Percentiles rank a stretch among this genome's conserved stretches.
phyloP scores from a whole-genome alignment of 1,140 invertebrate species.

The Philotrypesis tridentata region DNA sequence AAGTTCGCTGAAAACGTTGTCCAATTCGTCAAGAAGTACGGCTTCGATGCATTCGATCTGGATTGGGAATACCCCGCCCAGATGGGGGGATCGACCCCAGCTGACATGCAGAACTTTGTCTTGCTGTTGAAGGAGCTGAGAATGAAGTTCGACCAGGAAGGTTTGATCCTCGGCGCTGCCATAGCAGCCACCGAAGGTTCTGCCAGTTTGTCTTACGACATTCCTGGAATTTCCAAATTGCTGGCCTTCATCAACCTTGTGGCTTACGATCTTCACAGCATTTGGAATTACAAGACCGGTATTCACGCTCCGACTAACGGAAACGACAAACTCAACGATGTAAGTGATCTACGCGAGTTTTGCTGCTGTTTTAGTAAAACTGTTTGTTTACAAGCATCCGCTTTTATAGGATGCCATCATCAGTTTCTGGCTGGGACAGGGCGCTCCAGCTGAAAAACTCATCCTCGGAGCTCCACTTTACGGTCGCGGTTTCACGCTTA shows the following conservation, averaged over 20 bases:
- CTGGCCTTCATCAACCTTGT: slow-evolving; percentile 80
- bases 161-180: slow-evolving; percentile 77
- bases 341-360: too few species aligned
- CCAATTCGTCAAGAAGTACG: slow-evolving; percentile 47
- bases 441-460: slow-evolving; percentile 75
- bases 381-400: too few species aligned
- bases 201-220: slow-evolving; percentile 77
- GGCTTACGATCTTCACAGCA: slow-evolving; percentile 83
- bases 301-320: slow-evolving; percentile 78
- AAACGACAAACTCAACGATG: slow-evolving; percentile 12
- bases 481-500: slow-evolving; percentile 80
- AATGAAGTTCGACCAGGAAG: slow-evolving; percentile 74
- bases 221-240: slow-evolving; percentile 72
- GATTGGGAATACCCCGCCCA: slow-evolving; percentile 72
- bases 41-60: slow-evolving; percentile 70
- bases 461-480: slow-evolving; percentile 82
- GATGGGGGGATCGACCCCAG: slow-evolving; percentile 54
- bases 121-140: slow-evolving; percentile 76
- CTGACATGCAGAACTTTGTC: slow-evolving; percentile 74
- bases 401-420: slow-evolving; percentile 67
- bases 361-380: too few species aligned
- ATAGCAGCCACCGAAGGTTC: slow-evolving; percentile 75
- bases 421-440: slow-evolving; percentile 75
- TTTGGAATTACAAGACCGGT: slow-evolving; percentile 76
- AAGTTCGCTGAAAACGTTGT: slow-evolving; percentile 62